A percentile compares a stretch with the other conserved stretches of the same genome.
Conservation (phyloP, 2,113 vertebrate species). For the Columbina picui region DNA sequence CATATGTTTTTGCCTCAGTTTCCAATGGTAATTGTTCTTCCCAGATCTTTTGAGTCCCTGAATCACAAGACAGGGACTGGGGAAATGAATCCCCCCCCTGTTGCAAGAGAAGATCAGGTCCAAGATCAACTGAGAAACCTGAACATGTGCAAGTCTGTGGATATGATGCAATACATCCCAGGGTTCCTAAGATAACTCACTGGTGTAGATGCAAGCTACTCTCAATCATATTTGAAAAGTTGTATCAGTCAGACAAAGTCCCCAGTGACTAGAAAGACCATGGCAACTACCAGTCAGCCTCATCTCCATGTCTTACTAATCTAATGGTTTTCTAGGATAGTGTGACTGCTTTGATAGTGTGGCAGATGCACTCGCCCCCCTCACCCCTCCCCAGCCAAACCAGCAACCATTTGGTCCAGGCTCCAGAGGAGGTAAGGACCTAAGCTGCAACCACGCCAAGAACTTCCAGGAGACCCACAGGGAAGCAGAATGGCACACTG, state of each 20-base stretch:
- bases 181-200: background rate
- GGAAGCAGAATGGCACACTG: no score
- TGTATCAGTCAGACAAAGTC: background rate
- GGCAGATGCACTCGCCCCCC: no score
- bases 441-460: no score
- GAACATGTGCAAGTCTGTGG: background rate
- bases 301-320: background rate
- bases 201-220: background rate
- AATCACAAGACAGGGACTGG: background rate
- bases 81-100: background rate
- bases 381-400: no score
- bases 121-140: background rate
- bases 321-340: no score
- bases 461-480: no score
- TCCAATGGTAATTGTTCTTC: background rate
- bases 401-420: no score
- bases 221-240: background rate
- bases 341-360: no score
- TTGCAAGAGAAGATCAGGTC: background rate
- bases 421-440: no score
- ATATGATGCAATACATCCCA: background rate
- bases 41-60: background rate
- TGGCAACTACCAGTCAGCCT: background rate
- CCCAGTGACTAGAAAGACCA: background rate
- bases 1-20: no score